phyloP scores from a whole-genome alignment of 2,797 vertebrate species.

The Columba guinea region DNA sequence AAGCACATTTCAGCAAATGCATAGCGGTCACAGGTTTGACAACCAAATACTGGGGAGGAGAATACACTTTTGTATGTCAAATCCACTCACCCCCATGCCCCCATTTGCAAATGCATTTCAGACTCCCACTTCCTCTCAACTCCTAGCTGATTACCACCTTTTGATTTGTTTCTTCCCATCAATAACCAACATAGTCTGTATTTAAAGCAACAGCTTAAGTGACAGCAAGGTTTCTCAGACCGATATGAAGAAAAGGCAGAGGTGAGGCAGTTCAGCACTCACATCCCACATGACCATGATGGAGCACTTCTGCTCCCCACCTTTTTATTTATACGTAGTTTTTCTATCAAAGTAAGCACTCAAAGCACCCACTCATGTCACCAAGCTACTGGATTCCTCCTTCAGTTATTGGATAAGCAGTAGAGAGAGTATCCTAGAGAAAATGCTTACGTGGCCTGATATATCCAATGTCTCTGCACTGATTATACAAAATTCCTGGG shows the following conservation, averaged over 20 bases:
- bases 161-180: background rate
- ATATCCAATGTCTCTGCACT: background rate
- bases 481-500: background rate
- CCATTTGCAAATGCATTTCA: background rate
- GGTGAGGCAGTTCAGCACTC: background rate
- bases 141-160: background rate
- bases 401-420: background rate
- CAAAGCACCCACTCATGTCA: background rate
- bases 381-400: background rate
- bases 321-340: background rate
- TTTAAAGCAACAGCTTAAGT: background rate
- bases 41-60: background rate
- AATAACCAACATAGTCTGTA: background rate
- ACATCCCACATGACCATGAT: background rate
- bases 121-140: background rate
- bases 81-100: accelerated
- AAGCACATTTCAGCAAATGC: background rate
- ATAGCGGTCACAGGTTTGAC: background rate
- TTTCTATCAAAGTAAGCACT: background rate
- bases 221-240: background rate
- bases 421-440: background rate
- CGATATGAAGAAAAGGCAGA: background rate
- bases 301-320: background rate
- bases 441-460: background rate
- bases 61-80: background rate